Base-by-base conservation (phyloP, 1,140 invertebrate genomes). In the Paraescarpia echinospica region DNA sequence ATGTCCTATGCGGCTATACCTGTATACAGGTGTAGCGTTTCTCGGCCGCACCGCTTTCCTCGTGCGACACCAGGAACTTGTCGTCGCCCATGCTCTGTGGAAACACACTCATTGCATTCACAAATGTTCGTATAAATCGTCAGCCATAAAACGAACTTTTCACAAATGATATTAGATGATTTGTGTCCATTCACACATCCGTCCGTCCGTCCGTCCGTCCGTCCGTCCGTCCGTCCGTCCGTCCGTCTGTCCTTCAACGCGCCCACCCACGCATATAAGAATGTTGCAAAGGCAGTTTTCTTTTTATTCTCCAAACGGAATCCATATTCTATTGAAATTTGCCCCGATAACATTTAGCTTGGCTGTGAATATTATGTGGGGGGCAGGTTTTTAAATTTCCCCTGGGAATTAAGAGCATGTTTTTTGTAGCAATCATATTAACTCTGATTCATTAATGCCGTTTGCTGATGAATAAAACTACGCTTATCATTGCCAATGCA, bases 21-120 rank as follows among this genome's bases (percentile, higher is more conserved):
- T 77, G 59, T 12, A 77, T 48, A 48, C 91, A 91, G 8, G 91
- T 51, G 41, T 22, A 91, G 14, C n/a, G 34, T 48, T 35, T 35
- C 33, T 48, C 34, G 18, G 33, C 34, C 8, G 4, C 34, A 12
- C 91, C 91, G 41, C 91, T 91, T n/a, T 91, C 34, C 34, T 91
- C 91, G 22, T 91, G 91, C 18, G 91, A n/a, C 34, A 51, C 41
- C 34, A 91, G 34, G n/a, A 22, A 91, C 34, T 48, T 34, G 91
- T 41, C 34, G 18, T 91, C 34, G 35, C 34, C 34, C 91, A 48
- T 34, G 18, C 33, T 33, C 41, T 90, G 59, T 77, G 2, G 8
- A 77, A 4, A 77, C 27, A 27, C 8, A 77, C 22, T 14, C 27
- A 77, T 27, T 41, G 4, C 41, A 41, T 41, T 41, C 59, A 77